A percentile compares a stretch with the other conserved stretches of the same genome.
Conservation (phyloP, 2,797 vertebrate species). For the Danio aesculapii region DNA sequence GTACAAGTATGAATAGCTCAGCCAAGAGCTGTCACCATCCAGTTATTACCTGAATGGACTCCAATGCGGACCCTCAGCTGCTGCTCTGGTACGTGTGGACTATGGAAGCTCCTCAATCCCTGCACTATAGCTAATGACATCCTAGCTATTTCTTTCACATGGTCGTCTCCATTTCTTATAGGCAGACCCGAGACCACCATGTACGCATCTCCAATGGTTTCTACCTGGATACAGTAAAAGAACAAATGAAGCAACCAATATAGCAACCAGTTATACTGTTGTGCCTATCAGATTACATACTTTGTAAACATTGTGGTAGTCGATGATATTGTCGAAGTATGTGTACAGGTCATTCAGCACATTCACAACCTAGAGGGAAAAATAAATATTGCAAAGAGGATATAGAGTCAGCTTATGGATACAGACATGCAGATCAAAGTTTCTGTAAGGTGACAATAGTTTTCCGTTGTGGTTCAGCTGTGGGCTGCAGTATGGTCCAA, state of each 20-base stretch:
- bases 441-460: slow-evolving; percentile 26
- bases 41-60: slow-evolving; percentile 80
- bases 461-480: slow-evolving; percentile 46
- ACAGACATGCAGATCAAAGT: slow-evolving; percentile 4
- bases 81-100: slow-evolving; percentile 78
- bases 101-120: slow-evolving; percentile 78
- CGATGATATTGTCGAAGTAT: slow-evolving; percentile 66
- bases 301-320: slow-evolving; percentile 66
- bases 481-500: slow-evolving; percentile 13
- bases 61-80: slow-evolving; percentile 81
- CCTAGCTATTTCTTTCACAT: slow-evolving; percentile 80
- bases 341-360: slow-evolving; percentile 68
- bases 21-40: neutral
- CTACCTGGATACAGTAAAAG: slow-evolving; percentile 71
- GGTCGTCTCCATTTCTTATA: slow-evolving; percentile 77
- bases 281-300: slow-evolving; percentile 1
- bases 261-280: neutral
- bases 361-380: slow-evolving; percentile 60
- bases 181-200: slow-evolving; percentile 86
- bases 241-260: neutral
- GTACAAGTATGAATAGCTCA: neutral
- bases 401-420: slow-evolving; percentile 18
- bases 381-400: slow-evolving; percentile 9
- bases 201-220: slow-evolving; percentile 84
- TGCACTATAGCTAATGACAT: slow-evolving; percentile 83